Evolutionary conservation across 2,113 vertebrate genomes (phyloP).

Genomic region (Turdus rufiventris): DNA sequence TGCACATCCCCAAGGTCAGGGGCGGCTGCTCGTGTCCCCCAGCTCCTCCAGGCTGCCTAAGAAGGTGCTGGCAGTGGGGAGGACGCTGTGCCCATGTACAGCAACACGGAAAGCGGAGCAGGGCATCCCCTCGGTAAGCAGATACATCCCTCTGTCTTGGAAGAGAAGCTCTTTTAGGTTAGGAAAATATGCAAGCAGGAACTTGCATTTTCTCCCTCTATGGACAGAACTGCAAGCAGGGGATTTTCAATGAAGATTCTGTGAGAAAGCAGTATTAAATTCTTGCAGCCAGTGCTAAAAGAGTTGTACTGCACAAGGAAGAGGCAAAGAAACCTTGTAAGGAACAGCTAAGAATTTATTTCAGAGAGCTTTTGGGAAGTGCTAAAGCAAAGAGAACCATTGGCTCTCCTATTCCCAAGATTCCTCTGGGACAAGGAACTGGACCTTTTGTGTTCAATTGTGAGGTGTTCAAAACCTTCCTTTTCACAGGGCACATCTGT

Average conservation of each 20-base stretch:
- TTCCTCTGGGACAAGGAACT: neutral
- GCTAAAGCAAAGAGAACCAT: neutral
- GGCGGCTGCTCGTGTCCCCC: neutral
- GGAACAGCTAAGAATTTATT: neutral
- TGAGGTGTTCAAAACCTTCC: fast-evolving
- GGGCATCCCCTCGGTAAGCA: neutral
- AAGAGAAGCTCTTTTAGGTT: neutral
- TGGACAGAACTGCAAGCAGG: neutral
- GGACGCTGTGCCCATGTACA: fast-evolving
- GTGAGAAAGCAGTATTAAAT: neutral
- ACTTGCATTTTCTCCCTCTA: neutral
- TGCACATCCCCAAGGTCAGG: neutral
- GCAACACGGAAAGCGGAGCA: neutral
- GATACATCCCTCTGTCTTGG: no score
- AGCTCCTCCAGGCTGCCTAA: neutral
- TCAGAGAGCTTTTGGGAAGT: neutral
- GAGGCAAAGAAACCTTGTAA: neutral
- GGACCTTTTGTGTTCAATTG: neutral
- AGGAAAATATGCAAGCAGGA: neutral
- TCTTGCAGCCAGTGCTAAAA: neutral
- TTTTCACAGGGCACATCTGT: neutral
- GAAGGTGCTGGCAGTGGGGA: neutral
- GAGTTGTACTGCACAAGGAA: neutral
- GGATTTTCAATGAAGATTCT: neutral
- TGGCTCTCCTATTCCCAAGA: neutral